Conservation (phyloP, 2,113 vertebrate species). For the Abramis brama region DNA sequence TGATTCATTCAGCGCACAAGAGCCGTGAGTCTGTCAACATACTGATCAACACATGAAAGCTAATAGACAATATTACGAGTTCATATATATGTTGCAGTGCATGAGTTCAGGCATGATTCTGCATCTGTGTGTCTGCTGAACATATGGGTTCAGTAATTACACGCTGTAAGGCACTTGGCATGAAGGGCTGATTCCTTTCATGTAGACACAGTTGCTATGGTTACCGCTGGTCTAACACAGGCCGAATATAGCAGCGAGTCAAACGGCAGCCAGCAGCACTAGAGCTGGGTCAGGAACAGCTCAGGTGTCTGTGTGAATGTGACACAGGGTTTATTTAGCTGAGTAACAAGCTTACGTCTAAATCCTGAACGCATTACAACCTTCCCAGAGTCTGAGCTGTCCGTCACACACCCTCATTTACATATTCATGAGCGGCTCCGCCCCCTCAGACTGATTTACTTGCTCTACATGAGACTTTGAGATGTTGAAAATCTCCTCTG, state of each 20-base stretch:
- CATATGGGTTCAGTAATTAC: conserved; percentile 7
- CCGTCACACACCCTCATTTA: conserved; percentile 11
- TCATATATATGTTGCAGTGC: too few species aligned
- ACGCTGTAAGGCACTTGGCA: conserved; percentile 44
- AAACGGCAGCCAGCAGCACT: neutral
- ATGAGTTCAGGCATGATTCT: too few species aligned
- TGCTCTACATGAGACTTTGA: neutral
- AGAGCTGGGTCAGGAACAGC: neutral
- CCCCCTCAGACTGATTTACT: neutral
- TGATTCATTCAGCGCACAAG: neutral
- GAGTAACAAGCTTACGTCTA: neutral
- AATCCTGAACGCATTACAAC: conserved; percentile 26
- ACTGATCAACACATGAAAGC: neutral
- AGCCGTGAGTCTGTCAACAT: neutral
- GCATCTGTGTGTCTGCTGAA: neutral
- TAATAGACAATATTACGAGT: neutral
- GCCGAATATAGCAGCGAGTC: neutral
- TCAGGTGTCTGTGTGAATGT: neutral
- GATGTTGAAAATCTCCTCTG: too few species aligned
- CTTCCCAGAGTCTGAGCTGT: neutral
- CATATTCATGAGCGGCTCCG: neutral
- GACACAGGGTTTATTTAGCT: conserved; percentile 2
- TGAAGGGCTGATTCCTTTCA: conserved; percentile 55
- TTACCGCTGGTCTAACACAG: conserved; percentile 53
- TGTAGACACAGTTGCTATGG: conserved; percentile 67